These are phyloP conservation scores for Fulmarus glacialis DNA, from an alignment of 2,113 vertebrate genomes.

Conservation along the genomic window DNA sequence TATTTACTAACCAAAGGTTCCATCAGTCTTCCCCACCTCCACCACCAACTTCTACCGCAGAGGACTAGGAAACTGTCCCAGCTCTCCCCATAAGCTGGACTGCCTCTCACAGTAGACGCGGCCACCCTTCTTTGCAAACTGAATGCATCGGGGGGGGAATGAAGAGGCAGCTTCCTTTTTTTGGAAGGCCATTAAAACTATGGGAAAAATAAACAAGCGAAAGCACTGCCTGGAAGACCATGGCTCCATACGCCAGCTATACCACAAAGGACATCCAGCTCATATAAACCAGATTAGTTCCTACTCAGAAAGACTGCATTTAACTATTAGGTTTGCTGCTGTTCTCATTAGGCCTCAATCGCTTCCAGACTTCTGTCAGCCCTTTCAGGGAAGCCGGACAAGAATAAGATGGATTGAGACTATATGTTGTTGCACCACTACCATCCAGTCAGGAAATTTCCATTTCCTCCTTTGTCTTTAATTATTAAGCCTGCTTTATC, in stretches of 20 bases:
- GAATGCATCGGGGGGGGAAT: neutral
- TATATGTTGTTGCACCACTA: neutral
- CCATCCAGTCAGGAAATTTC: neutral
- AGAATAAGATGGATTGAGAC: neutral
- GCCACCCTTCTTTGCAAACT: neutral
- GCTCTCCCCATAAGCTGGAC: neutral
- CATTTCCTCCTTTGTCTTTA: neutral
- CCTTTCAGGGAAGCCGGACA: neutral
- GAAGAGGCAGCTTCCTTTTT: neutral
- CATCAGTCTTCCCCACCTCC: neutral
- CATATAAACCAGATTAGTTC: constrained; percentile 7
- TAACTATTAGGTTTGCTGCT: neutral
- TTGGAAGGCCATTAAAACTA: neutral
- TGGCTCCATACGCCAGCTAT: neutral
- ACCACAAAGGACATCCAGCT: neutral
- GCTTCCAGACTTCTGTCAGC: neutral
- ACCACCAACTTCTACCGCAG: neutral
- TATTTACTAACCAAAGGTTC: neutral
- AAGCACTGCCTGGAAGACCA: neutral
- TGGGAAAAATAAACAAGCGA: neutral
- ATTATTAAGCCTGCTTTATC: neutral
- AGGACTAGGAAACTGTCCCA: neutral
- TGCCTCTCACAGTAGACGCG: neutral
- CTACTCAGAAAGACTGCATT: neutral
- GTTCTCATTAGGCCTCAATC: neutral